Base-by-base conservation (phyloP, 2,797 vertebrate genomes). In the Eremophila alpestris region DNA sequence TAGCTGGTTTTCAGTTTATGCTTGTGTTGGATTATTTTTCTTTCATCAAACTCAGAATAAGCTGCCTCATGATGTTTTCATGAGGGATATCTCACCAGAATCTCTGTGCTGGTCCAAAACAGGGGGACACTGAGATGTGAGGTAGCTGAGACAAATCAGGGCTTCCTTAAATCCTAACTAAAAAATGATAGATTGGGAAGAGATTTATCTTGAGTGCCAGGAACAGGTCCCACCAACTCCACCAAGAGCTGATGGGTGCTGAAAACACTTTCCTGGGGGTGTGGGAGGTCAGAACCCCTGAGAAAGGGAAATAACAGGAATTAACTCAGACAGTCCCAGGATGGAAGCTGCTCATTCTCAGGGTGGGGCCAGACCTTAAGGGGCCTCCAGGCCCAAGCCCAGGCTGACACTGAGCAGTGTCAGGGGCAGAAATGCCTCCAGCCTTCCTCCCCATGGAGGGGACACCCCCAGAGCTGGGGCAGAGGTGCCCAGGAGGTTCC, bases 331-430 rank as follows among this genome's bases (percentile, higher is more conserved):
- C 7, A 8, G 8, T 10, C 5, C 32, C 38, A 43, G 78, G 26
- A 9, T 8, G 36, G 34, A 26, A 36, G 5, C 18, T 62, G 36
- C 27, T 71, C 9, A 2, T 4, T 9, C 46, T 51, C 63, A 49
- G 52, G 46, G 34, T 3, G 22, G n/a, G 54, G 4, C 21, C 63
- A 40, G 38, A 24, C 5, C 16, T 20, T 40, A 20, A 40, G 0
- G 3, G 29, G n/a, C 16, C 15, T 45, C 9, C 0, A 0, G 65
- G 24, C 27, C 10, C 69, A 43, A 34, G 8, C 1, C 16, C 67
- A 46, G 23, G 41, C 43, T 79, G 63, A 9, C 10, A 7, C 67
- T 46, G 40, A 43, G 80, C 16, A 34, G 21, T 1, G 24, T 5
- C 20, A 23, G 11, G 32, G 32, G 29, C 76, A 76, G 75, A 38